Percentiles rank a stretch among this genome's conserved stretches.
Conservation (phyloP, 2,888 invertebrate genomes). For the Himalopsyche kuldschensis region DNA sequence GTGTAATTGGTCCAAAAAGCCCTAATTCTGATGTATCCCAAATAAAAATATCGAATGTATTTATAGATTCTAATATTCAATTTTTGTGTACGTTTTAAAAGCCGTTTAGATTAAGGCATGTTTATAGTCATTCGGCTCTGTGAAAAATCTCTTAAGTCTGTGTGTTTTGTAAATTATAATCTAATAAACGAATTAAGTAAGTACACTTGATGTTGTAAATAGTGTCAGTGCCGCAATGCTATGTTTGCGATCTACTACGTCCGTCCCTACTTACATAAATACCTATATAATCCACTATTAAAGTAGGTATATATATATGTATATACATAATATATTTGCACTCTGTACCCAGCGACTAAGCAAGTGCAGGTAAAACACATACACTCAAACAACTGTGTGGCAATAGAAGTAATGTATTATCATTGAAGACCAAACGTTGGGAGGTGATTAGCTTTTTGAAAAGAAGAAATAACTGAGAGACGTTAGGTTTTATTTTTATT, state of each 20-base stretch:
- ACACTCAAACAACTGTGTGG: neutral
- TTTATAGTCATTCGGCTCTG: too few species aligned
- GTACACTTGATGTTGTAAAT: neutral
- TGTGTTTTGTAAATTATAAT: too few species aligned
- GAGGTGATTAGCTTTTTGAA: neutral
- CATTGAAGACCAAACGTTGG: neutral
- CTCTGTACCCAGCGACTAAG: slow-evolving; percentile 15
- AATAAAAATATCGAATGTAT: too few species aligned
- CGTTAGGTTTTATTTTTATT: too few species aligned
- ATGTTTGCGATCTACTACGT: neutral
- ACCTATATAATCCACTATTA: neutral
- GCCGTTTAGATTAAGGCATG: too few species aligned
- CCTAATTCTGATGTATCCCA: too few species aligned
- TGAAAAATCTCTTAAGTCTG: too few species aligned
- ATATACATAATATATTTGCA: slow-evolving; percentile 14
- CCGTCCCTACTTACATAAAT: neutral
- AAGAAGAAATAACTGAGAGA: too few species aligned
- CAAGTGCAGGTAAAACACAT: neutral
- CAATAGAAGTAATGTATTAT: neutral
- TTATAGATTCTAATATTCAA: too few species aligned
- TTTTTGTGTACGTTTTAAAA: too few species aligned
- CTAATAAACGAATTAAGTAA: too few species aligned
- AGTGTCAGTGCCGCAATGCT: neutral
- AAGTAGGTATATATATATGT: neutral
- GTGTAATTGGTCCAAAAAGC: too few species aligned